Evolutionary conservation across 35 echinoderm and acorn worm species (phyloP).

Genomic region (Anneissia japonica): DNA sequence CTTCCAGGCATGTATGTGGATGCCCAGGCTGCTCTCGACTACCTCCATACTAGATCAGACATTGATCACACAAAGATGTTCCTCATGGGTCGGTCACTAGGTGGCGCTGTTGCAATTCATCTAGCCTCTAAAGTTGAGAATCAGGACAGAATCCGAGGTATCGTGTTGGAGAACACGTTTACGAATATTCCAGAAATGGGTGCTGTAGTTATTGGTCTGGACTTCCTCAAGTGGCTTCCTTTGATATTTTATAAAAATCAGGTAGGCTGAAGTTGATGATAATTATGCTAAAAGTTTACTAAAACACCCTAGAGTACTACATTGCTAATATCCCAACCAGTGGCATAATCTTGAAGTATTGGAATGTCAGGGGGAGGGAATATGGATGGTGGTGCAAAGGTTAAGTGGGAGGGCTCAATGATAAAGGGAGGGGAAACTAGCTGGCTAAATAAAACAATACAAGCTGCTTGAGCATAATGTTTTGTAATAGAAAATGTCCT

Average conservation of each 20-base stretch:
- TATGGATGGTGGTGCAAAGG: no score
- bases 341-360: not conserved
- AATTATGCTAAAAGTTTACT: not conserved
- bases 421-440: not conserved
- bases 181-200: conserved; percentile 93
- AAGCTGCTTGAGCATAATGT: no score
- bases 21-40: conserved; percentile 76
- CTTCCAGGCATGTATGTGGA: conserved; percentile 78
- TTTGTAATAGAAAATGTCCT: no score
- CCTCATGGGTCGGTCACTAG: conserved; percentile 90
- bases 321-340: not conserved
- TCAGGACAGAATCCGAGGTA: conserved; percentile 36
- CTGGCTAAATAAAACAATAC: not conserved
- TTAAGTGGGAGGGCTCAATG: not conserved
- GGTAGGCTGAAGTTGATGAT: conserved; percentile 24
- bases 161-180: conserved; percentile 95
- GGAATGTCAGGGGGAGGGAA: not conserved
- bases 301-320: not conserved
- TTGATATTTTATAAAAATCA: conserved; percentile 88
- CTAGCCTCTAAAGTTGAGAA: conserved; percentile 51
- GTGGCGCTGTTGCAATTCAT: conserved; percentile 87
- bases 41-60: conserved; percentile 73
- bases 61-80: conserved; percentile 64
- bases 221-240: conserved; percentile 73
- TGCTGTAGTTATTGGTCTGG: conserved; percentile 41